Evolutionary conservation across 2,113 vertebrate species (phyloP).

Genomic region (Bucco capensis): DNA sequence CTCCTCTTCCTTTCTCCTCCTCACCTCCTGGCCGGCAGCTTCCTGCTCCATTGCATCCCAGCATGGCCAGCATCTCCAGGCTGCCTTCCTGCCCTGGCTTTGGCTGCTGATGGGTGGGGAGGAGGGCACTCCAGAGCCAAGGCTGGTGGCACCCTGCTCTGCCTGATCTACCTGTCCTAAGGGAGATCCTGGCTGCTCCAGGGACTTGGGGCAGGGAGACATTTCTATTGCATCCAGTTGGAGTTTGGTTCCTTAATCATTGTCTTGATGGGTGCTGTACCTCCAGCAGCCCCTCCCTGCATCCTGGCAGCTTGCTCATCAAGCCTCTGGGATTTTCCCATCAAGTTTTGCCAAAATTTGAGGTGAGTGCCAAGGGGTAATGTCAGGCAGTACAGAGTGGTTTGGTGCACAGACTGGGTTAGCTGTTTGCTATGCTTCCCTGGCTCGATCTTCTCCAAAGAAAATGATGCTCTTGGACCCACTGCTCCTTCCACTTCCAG

Average conservation of each 20-base stretch:
- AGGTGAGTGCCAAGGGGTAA: fast-evolving
- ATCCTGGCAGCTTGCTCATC: background rate
- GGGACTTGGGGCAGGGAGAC: background rate
- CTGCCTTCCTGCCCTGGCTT: background rate
- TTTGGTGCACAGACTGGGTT: background rate
- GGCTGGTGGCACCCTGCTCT: background rate
- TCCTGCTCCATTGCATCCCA: background rate
- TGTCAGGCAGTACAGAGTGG: background rate
- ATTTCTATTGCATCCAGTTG: background rate
- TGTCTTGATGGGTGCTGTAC: background rate
- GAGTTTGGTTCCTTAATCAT: background rate
- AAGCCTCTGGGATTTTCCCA: background rate
- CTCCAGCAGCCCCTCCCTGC: background rate
- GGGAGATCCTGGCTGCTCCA: background rate
- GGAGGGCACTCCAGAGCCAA: background rate
- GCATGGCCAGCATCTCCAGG: fast-evolving
- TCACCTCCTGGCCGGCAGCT: background rate
- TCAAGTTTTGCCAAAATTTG: background rate
- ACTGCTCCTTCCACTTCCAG: background rate
- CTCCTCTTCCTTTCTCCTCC: constrained; percentile 27
- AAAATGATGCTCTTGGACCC: background rate
- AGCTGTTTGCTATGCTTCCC: background rate
- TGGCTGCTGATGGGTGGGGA: fast-evolving
- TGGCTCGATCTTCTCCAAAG: background rate
- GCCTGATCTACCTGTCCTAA: background rate